Base-by-base conservation (phyloP, 1,140 invertebrate genomes). In the Geopemphigus sp. region DNA sequence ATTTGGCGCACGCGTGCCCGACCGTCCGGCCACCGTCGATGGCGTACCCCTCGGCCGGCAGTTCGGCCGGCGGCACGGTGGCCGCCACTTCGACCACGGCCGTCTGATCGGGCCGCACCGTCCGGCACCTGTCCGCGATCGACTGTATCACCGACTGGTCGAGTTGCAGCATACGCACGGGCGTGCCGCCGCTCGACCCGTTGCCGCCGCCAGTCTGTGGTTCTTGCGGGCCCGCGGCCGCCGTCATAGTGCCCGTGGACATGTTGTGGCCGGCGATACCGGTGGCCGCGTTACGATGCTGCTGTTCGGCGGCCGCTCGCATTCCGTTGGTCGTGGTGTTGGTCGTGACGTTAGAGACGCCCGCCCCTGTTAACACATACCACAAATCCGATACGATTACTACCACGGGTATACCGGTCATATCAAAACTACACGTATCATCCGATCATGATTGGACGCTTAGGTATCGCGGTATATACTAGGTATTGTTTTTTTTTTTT, bases 1-100 rank as follows among this genome's bases (percentile, higher is more conserved):
- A 95, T 84, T 93, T 91, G 84, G 93, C 93, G 87, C 93, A 95
- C 73, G 94, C 92, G 87, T 92, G 92, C 82, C 93, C 94, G 24
- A 93, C 88, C 84, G 81, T 82, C 63, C 80, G 80, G 24, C 80
- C 61, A n/a, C 80, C 73, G 63, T 78, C 74, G 74, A 78, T 59
- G 56, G 57, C 74, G 74, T 78, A 78, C 11, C 74, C 74, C 12
- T 78, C 74, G 78, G 80, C 80, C 66, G 61, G 68, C 22, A 66
- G 50, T 6, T 88, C 86, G 39, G 70, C 53, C n/a, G 68, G n/a
- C 11, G 68, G 68, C 50, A 81, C 76, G 12, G 84, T 81, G 74
- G 88, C 81, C 47, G 81, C 81, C 81, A 87, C 86, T 15, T 86
- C 84, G 70, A 85, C 84, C 45, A 89, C 85, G 82, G 86, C 85